These are phyloP conservation scores for Gonatopus flavifemur DNA, from an alignment of 1,140 invertebrate genomes.

Conservation along the genomic window DNA sequence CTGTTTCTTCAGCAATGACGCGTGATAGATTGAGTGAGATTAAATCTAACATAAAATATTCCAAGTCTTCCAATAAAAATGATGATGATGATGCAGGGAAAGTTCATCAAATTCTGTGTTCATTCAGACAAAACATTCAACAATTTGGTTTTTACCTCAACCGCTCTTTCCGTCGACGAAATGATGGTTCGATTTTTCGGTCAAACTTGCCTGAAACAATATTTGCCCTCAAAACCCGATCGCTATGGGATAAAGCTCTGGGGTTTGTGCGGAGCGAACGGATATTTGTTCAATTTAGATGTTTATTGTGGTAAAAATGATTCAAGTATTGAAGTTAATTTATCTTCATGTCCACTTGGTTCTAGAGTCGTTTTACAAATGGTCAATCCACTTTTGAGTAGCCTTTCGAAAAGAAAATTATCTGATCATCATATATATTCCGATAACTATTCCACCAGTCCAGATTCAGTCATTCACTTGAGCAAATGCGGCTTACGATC, in stretches of 20 bases:
- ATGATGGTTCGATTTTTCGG: constrained; percentile 46
- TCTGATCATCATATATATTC: constrained; percentile 12
- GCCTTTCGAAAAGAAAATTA: constrained; percentile 14
- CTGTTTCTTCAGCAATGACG: constrained; percentile 10
- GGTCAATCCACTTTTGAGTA: constrained; percentile 4
- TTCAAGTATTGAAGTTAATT: constrained; percentile 1
- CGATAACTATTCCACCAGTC: constrained; percentile 14
- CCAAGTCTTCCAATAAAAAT: constrained; percentile 5
- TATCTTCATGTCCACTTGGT: constrained; percentile 3
- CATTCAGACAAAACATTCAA: constrained; percentile 13
- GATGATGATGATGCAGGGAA: constrained; percentile 9
- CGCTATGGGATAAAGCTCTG: constrained; percentile 48
- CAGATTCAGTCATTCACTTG: constrained; percentile 15
- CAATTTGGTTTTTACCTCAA: constrained; percentile 10
- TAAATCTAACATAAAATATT: constrained; percentile 7
- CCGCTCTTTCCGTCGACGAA: constrained; percentile 37
- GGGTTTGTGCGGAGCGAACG: constrained; percentile 7
- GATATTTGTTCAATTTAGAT: constrained; percentile 9
- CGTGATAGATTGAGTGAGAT: constrained; percentile 11
- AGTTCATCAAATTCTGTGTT: constrained; percentile 7
- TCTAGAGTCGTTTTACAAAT: constrained; percentile 9
- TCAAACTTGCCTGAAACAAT: constrained; percentile 44
- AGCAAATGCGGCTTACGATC: constrained; percentile 10
- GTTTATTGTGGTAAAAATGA: constrained; percentile 14
- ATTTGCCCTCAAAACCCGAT: constrained; percentile 42